Conservation (phyloP, 2,888 invertebrate species). For the Heliconius cydno region DNA sequence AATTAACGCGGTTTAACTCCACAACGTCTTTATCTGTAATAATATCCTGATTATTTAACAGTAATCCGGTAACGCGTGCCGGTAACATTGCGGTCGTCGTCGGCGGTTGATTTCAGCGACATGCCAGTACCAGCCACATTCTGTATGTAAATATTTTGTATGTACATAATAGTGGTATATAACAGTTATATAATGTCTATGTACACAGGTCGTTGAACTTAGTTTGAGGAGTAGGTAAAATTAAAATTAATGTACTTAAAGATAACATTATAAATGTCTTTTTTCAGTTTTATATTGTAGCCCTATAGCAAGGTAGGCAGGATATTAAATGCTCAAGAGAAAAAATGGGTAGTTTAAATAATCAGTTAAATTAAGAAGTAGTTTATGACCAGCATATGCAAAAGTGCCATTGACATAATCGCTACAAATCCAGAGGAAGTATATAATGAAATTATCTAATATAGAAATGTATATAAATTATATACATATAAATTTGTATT, state of each 20-base stretch:
- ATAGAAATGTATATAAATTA: no score
- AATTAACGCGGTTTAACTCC: constrained; percentile 18
- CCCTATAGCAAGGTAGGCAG: no score
- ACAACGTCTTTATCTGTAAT: constrained; percentile 24
- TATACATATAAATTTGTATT: no score
- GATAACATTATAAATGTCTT: no score
- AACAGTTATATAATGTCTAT: background rate
- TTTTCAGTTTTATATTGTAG: no score
- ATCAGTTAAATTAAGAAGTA: background rate
- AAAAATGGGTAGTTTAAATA: background rate
- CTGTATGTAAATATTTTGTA: constrained; percentile 42
- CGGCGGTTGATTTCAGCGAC: constrained; percentile 45
- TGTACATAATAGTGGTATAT: background rate
- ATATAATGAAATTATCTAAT: no score
- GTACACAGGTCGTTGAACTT: constrained; percentile 17
- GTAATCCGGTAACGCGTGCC: constrained; percentile 37
- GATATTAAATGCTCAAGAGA: background rate
- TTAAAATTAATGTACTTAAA: no score
- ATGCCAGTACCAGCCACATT: constrained; percentile 35
- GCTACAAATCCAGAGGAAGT: no score
- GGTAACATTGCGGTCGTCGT: constrained; percentile 46
- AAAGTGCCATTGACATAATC: no score
- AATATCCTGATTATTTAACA: constrained; percentile 29
- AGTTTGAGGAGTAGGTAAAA: background rate
- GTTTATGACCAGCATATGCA: no score